A percentile compares a stretch with the other conserved stretches of the same genome.
phyloP scores from a whole-genome alignment of 1,140 invertebrate species.

The Drosophila ananassae region DNA sequence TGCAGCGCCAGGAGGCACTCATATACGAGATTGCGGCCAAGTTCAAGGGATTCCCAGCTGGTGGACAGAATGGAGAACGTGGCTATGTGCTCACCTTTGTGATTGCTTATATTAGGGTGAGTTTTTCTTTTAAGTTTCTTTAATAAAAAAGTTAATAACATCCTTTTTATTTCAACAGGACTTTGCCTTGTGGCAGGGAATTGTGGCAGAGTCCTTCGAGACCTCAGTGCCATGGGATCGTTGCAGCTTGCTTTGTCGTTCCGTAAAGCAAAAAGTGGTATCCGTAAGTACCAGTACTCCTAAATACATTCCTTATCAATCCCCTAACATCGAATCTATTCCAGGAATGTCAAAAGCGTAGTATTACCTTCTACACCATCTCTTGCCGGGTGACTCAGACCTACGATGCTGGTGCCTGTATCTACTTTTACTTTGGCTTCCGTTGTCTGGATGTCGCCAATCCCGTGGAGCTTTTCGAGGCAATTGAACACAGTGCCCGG shows the following conservation, averaged over 20 bases:
- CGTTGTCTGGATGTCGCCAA: conserved; percentile 89
- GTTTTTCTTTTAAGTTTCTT: conserved; percentile 47
- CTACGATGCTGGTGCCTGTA: conserved; percentile 97
- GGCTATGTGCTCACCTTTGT: conserved; percentile 99
- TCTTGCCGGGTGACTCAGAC: conserved; percentile 97
- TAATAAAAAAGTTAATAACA: not conserved
- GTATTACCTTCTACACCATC: conserved; percentile 88
- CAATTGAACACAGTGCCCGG: conserved; percentile 92
- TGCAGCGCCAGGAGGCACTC: conserved; percentile 90
- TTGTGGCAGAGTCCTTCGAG: conserved; percentile 98
- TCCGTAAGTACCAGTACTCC: conserved; percentile 42
- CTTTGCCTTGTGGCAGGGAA: conserved; percentile 93
- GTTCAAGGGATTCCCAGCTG: conserved; percentile 92
- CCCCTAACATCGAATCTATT: not conserved
- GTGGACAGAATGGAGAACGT: conserved; percentile 96
- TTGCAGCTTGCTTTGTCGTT: conserved; percentile 92
- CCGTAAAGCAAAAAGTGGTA: conserved; percentile 93
- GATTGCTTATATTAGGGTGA: conserved; percentile 98
- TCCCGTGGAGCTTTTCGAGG: conserved; percentile 93
- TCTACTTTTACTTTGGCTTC: conserved; percentile 99
- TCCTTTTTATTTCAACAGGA: conserved; percentile 87
- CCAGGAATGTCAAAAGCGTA: conserved; percentile 89
- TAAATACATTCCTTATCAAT: not conserved
- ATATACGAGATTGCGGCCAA: conserved; percentile 93
- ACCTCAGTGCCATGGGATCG: conserved; percentile 98